Base-by-base conservation (phyloP, 2,113 vertebrate genomes). In the Suricata suricatta region DNA sequence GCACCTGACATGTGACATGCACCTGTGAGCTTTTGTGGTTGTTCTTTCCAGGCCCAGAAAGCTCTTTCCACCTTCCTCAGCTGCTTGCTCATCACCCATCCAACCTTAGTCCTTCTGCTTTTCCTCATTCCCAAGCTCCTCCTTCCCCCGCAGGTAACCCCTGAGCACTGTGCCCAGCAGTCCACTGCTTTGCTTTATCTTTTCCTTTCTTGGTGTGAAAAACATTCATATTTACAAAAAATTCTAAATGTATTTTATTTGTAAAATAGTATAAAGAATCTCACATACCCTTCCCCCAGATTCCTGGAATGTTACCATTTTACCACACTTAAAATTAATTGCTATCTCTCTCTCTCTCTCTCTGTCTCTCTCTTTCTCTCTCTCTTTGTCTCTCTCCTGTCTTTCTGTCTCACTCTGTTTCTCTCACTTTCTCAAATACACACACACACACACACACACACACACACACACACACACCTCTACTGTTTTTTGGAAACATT, bases 161-260 rank as follows among this genome's bases (percentile, higher is more conserved):
- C 25, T 50, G 27, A 74, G 47, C 63, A 52, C 29, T 68, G 29
- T 60, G 13, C 57, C 57, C 50, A 15, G 52, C 33, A 38, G 64
- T 76, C 21, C 6, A 17, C 69, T n/a, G 19, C 29, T 83, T 86
- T 64, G 3, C 17, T n/a, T 84, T 69, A 41, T 3, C 29, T 89
- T 96, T 57, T 16, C 12, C 25, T 79, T 93, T 77, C 44, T 69
- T 44, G 29, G 85, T 63, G 66, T 83, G 54, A 81, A 88, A 47
- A 95, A 31, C 31, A 33, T 57, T n/a, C 72, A 44, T 3, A 68
- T 93, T 91, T 83, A 71, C 25, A 76, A 57, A 71, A n/a, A 29
- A 14, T 15, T 83, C 10, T 50, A 76, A 95, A 80, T 21, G 6
- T n/a, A 47, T 47, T 77, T 77, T 47, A 10, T 72, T 15, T 79